Evolutionary conservation across 2,113 vertebrate genomes (phyloP), one percentile per base, ranked within the genome.

Genomic region (Meriones unguiculatus): DNA sequence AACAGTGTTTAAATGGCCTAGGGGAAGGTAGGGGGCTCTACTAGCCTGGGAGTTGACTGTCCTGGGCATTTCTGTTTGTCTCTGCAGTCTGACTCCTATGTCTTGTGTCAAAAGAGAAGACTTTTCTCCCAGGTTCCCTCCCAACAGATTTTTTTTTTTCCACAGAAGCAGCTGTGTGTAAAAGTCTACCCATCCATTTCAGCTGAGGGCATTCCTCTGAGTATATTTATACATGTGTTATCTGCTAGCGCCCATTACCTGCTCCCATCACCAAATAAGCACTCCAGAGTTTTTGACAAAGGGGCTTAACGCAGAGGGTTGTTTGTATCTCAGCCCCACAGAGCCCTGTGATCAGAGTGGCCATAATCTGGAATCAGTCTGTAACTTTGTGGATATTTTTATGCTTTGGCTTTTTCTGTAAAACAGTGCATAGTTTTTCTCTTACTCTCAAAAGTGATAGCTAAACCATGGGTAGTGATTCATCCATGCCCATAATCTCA

Each of bases 381-480:
- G 30, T 85, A 46, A 50, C 64, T 89, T 92, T 69, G n/a, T 85
- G 41, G 89, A 59, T 32, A n/a, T 4, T 89, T 94, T 78, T 80
- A 38, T 54, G 12, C 78, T 75, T 46, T 75, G 69, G 24, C 20
- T 20, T 94, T 81, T 54, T 87, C 20, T 22, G 28, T 64, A 41
- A 87, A 89, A 84, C 50, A 89, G 22, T 54, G 7, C 25, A 17
- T 85, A 7, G 81, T 92, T 90, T 89, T 93, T n/a, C 50, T 87
- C 2, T 82, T 78, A 78, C 65, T 85, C 35, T 94, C 82, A 50
- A 81, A 96, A 92, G 30, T 7, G 24, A 85, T 78, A 38, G 25
- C 15, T 70, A 50, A 86, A 22, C 4, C 14, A 62, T 25, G 4
- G 50, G 9, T 32, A 7, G 10, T 69, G 41, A 65, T 41, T 9